Evolutionary conservation across 2,888 invertebrate genomes (phyloP).

Genomic region (Cerceris ruficornis): DNA sequence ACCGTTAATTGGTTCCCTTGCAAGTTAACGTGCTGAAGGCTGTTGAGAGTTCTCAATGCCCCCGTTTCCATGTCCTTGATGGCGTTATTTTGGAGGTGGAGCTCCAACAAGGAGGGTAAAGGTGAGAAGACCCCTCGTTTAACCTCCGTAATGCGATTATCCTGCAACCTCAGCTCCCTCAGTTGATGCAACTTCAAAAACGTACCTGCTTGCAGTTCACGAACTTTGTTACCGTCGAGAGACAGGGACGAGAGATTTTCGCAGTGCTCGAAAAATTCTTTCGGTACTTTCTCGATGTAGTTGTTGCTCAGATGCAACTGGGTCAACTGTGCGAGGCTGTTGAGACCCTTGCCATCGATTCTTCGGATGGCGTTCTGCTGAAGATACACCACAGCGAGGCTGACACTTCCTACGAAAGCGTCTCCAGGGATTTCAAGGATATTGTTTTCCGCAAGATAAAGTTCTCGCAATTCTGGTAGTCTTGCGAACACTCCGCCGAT

Average conservation of each 20-base stretch:
- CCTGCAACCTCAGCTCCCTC: constrained; percentile 92
- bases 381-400: constrained; percentile 91
- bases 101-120: constrained; percentile 89
- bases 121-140: constrained; percentile 92
- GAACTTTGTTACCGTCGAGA: constrained; percentile 93
- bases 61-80: constrained; percentile 91
- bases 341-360: constrained; percentile 89
- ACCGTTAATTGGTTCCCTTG: constrained; percentile 91
- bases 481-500: constrained; percentile 92
- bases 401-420: constrained; percentile 89
- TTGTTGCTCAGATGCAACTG: constrained; percentile 94
- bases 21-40: constrained; percentile 93
- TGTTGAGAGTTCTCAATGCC: constrained; percentile 89
- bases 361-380: constrained; percentile 93
- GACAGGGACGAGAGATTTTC: constrained; percentile 91
- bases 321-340: constrained; percentile 88
- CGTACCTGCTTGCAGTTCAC: constrained; percentile 89
- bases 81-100: constrained; percentile 93
- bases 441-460: constrained; percentile 94
- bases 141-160: constrained; percentile 90
- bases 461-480: constrained; percentile 89
- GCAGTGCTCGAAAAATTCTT: constrained; percentile 89
- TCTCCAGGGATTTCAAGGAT: constrained; percentile 91
- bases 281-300: constrained; percentile 91
- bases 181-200: constrained; percentile 90